Evolutionary conservation across 2,888 invertebrate genomes (phyloP).

Genomic region (Agriotes lineatus): DNA sequence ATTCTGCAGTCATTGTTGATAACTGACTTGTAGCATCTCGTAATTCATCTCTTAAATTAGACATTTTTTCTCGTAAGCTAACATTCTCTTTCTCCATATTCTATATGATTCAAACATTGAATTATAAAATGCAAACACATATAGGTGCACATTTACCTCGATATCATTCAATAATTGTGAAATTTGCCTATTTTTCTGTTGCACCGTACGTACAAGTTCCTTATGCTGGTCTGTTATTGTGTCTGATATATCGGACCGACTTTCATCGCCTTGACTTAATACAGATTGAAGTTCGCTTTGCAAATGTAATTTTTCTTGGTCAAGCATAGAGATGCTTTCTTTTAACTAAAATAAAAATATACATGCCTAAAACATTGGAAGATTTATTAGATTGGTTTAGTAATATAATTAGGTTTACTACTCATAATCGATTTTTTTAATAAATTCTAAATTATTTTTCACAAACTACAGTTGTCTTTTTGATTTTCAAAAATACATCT

Average conservation of each 20-base stretch:
- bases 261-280: constrained; percentile 61
- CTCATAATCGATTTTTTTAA: too few relatives aligned
- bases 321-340: constrained; percentile 59
- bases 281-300: constrained; percentile 51
- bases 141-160: constrained; percentile 70
- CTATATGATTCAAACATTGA: too few relatives aligned
- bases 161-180: constrained; percentile 80
- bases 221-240: constrained; percentile 69
- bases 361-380: too few relatives aligned
- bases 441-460: too few relatives aligned
- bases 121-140: too few relatives aligned
- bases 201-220: constrained; percentile 70
- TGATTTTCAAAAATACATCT: too few relatives aligned
- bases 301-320: constrained; percentile 64
- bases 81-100: constrained; percentile 78
- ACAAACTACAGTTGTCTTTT: too few relatives aligned
- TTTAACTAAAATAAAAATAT: too few relatives aligned
- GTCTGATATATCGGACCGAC: constrained; percentile 69
- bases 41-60: constrained; percentile 76
- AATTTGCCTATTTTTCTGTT: constrained; percentile 82
- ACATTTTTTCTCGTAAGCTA: constrained; percentile 74
- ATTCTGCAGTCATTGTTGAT: constrained; percentile 76
- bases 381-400: too few relatives aligned
- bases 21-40: constrained; percentile 79
- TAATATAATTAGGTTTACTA: too few relatives aligned